Conservation (phyloP, 2,797 vertebrate genomes). For the Geotrypetes seraphini region DNA sequence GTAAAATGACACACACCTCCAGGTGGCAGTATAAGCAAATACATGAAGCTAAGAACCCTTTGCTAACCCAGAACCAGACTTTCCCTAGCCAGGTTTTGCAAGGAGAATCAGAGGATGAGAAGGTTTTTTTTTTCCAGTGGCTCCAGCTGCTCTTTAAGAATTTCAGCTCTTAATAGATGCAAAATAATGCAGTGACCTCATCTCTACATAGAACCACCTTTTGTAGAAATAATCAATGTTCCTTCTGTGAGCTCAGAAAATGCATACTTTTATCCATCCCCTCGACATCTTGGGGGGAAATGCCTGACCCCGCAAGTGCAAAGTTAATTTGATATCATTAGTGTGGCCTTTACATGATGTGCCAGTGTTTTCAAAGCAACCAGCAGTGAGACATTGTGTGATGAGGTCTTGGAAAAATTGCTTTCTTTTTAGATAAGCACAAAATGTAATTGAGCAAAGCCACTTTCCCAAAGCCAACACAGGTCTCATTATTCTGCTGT, state of each 20-base stretch:
- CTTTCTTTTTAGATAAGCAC: neutral
- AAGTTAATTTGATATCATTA: conserved; percentile 23
- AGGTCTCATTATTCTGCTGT: conserved; percentile 4
- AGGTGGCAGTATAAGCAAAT: too few relatives aligned
- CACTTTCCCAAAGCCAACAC: neutral
- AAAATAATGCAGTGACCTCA: conserved; percentile 14
- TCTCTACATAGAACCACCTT: conserved; percentile 27
- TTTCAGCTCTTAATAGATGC: neutral
- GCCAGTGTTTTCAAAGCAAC: neutral
- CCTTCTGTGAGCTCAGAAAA: conserved; percentile 20
- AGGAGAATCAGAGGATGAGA: neutral
- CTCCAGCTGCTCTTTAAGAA: neutral
- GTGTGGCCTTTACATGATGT: conserved; percentile 13
- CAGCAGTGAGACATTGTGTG: conserved; percentile 1
- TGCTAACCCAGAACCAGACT: too few relatives aligned
- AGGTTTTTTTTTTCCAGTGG: neutral
- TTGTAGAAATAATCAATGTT: conserved; percentile 1
- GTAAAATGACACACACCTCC: too few relatives aligned
- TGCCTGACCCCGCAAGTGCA: conserved; percentile 23
- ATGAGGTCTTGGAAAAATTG: neutral
- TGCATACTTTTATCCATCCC: conserved; percentile 21
- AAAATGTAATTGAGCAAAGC: neutral
- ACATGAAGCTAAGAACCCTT: too few relatives aligned
- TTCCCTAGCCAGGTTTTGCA: too few relatives aligned
- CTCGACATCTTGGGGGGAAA: conserved; percentile 26